These are phyloP conservation scores for Drosophila prostipennis DNA, from an alignment of 2,888 invertebrate genomes.

Conservation along the genomic window DNA sequence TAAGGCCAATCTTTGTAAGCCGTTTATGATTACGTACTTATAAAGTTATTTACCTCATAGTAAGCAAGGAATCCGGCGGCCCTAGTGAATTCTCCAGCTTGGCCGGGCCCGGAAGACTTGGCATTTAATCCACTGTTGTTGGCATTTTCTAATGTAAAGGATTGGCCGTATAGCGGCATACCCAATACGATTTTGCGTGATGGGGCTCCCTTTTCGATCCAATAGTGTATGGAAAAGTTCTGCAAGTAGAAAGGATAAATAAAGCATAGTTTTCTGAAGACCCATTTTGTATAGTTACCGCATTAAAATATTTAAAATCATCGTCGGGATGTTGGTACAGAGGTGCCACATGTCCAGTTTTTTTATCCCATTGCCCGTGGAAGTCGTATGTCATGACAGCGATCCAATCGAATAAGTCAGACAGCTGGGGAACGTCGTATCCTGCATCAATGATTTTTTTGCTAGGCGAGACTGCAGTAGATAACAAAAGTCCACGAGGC, in stretches of 20 bases:
- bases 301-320: constrained; percentile 92
- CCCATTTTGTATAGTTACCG: constrained; percentile 85
- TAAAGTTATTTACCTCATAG: constrained; percentile 88
- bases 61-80: constrained; percentile 95
- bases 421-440: constrained; percentile 91
- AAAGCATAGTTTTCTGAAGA: constrained; percentile 86
- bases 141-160: constrained; percentile 89
- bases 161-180: constrained; percentile 95
- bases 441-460: constrained; percentile 94
- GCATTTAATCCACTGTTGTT: constrained; percentile 89
- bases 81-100: constrained; percentile 93
- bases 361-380: constrained; percentile 96
- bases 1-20: too few species aligned
- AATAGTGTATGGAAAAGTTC: constrained; percentile 95
- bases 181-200: constrained; percentile 93
- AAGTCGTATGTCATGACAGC: constrained; percentile 97
- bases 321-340: constrained; percentile 93
- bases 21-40: too few species aligned
- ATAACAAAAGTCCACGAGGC: constrained; percentile 89
- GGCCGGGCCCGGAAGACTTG: constrained; percentile 91
- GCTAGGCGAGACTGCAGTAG: constrained; percentile 94
- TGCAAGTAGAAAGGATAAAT: constrained; percentile 68
- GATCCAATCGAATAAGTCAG: constrained; percentile 93
- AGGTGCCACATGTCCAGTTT: constrained; percentile 95
- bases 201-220: constrained; percentile 94